A percentile compares a stretch with the other conserved stretches of the same genome.
Evolutionary conservation across 2,113 vertebrate genomes (phyloP).

Genomic region (Natator depressus): DNA sequence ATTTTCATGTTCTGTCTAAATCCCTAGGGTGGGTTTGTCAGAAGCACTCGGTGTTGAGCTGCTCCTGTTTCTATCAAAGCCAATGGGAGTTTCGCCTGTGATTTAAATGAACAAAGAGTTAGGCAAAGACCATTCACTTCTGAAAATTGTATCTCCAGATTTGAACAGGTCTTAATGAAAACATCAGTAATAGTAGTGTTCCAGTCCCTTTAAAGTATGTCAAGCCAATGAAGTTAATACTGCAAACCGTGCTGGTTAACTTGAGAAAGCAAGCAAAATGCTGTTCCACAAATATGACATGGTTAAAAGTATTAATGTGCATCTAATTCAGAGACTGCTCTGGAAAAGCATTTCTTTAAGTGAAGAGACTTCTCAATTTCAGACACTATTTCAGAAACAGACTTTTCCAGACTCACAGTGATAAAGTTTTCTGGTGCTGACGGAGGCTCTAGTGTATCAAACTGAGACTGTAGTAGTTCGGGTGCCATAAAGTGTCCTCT

Average conservation of each 20-base stretch:
- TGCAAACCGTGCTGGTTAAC: neutral
- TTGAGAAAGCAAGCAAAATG: constrained; percentile 24
- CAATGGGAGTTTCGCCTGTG: neutral
- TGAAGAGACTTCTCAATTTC: constrained; percentile 74
- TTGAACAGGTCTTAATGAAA: neutral
- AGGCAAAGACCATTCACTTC: neutral
- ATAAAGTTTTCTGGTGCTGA: constrained; percentile 82
- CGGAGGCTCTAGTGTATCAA: constrained; percentile 86
- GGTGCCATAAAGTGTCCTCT: constrained; percentile 89
- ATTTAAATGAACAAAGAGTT: neutral
- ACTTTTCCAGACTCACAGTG: constrained; percentile 79
- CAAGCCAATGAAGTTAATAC: neutral
- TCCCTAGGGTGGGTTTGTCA: neutral
- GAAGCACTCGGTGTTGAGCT: neutral
- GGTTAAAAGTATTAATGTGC: neutral
- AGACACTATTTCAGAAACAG: constrained; percentile 75
- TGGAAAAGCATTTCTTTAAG: neutral
- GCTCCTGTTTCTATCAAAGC: neutral
- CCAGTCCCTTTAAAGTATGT: neutral
- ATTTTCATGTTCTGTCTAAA: neutral
- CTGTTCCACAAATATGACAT: neutral
- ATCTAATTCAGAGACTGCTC: neutral
- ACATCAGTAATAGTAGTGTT: neutral
- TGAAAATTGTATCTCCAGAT: neutral
- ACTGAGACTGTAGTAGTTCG: constrained; percentile 87